Base-by-base conservation (phyloP, 2,888 invertebrate species). In the Drosophila testacea region DNA sequence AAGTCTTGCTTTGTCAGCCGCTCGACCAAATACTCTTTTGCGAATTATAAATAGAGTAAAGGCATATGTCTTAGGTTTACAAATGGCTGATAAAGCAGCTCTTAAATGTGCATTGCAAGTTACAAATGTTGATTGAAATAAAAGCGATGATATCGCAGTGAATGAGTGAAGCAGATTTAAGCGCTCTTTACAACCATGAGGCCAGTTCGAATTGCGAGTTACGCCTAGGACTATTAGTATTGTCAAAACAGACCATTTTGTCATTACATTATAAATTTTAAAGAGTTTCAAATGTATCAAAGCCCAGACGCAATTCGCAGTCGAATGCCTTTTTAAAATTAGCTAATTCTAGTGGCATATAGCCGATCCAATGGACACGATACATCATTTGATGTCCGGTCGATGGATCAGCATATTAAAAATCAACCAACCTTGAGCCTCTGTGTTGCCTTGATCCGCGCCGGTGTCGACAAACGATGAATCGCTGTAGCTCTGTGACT, bases 361-460 rank as follows among this genome's bases (percentile, higher is more conserved):
- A 36, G 48, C 69, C 50, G 55, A 76, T 73, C 72, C 66, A 48
- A 59, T 57, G 28, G 50, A 36, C 41, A 30, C 52, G 32, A 38
- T 44, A 38, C 54, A 32, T 55, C 22, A 44, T 46, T 30, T 28
- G 28, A 13, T 16, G 39, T 28, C 46, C 46, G 52, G 34, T n/a
- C 39, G 22, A 28, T 46, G 65, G 71, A 77, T 71, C 51, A 46
- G 16, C 41, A 51, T 36, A 63, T 28, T 48, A 27, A 69, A 88
- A 57, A 61, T 78, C 76, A 88, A 93, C 93, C 91, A 92, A 93
- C 93, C 93, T 93, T 93, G 93, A 88, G 93, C 93, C 90, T 93
- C 93, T 70, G 90, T 91, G 76, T 91, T 91, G 70, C 91, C 88
- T 73, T 91, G 92, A 77, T 93, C 93, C 60, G 90, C 91, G 67